Conservation (phyloP, 1,140 invertebrate genomes). For the Drosophila nannoptera region DNA sequence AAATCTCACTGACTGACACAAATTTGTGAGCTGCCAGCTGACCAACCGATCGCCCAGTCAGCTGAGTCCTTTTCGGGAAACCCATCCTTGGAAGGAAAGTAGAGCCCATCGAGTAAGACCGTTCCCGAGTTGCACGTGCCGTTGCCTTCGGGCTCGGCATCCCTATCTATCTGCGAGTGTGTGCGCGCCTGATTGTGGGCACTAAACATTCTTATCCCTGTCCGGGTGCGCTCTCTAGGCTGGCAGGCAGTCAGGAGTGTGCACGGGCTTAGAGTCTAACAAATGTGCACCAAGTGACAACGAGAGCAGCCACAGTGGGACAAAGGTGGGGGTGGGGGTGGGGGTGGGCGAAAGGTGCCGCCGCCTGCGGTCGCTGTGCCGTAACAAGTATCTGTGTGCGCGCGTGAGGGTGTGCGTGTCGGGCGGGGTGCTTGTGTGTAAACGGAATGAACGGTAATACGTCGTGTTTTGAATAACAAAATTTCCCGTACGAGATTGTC, state of each 20-base stretch:
- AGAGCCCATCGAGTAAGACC: slow-evolving; percentile 50
- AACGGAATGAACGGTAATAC: slow-evolving; percentile 76
- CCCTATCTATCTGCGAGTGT: slow-evolving; percentile 11
- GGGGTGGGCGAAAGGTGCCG: slow-evolving; percentile 51
- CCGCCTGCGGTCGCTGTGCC: slow-evolving; percentile 50
- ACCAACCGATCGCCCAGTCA: neutral
- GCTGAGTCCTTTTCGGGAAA: no score
- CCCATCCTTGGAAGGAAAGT: no score
- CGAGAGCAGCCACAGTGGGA: slow-evolving; percentile 23
- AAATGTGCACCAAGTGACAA: slow-evolving; percentile 75
- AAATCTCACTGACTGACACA: slow-evolving; percentile 4
- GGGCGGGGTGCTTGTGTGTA: slow-evolving; percentile 52
- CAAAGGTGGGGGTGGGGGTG: neutral
- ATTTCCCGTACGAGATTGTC: slow-evolving; percentile 70
- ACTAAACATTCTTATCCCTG: slow-evolving; percentile 75
- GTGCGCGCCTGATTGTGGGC: slow-evolving; percentile 28
- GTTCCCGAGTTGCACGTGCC: slow-evolving; percentile 70
- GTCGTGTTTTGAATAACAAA: slow-evolving; percentile 78
- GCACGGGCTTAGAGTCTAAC: slow-evolving; percentile 73
- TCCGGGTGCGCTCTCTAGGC: slow-evolving; percentile 27
- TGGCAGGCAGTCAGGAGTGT: slow-evolving; percentile 45
- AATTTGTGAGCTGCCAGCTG: slow-evolving; percentile 5
- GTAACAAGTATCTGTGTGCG: slow-evolving; percentile 9
- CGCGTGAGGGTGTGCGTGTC: neutral
- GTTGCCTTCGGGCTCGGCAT: slow-evolving; percentile 69